Evolutionary conservation across 2,888 invertebrate species (phyloP).

Genomic region (Lasioglossum leucozonium): DNA sequence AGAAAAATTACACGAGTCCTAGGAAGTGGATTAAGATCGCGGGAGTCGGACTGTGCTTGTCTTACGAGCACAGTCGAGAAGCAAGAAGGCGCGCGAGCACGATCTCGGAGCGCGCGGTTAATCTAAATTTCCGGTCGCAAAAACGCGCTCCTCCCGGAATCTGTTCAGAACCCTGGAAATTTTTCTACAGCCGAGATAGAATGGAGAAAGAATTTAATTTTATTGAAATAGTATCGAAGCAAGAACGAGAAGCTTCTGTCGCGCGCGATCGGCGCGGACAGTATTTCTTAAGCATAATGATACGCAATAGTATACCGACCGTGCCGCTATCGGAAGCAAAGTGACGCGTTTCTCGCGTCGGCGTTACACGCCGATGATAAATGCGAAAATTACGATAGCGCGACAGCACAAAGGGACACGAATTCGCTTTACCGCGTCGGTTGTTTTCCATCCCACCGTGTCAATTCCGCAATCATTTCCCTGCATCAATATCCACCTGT

Average conservation of each 20-base stretch:
- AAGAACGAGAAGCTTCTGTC: too few relatives aligned
- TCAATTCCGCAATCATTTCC: conserved; percentile 24
- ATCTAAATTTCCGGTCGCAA: conserved; percentile 31
- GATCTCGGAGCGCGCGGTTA: conserved; percentile 41
- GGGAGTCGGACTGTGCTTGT: conserved; percentile 23
- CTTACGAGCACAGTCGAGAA: conserved; percentile 28
- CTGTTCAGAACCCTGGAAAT: background rate
- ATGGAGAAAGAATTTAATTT: too few relatives aligned
- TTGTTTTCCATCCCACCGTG: background rate
- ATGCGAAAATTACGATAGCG: background rate
- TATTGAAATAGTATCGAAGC: too few relatives aligned
- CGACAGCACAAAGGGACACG: conserved; percentile 9
- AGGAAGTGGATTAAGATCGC: conserved; percentile 38
- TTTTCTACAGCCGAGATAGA: background rate
- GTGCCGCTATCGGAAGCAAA: background rate
- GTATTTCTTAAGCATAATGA: too few relatives aligned
- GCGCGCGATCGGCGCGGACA: too few relatives aligned
- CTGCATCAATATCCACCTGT: conserved; percentile 13
- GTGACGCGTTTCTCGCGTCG: background rate
- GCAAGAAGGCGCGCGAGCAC: conserved; percentile 28
- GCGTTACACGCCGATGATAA: background rate
- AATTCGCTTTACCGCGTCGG: conserved; percentile 9
- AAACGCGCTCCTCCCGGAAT: background rate
- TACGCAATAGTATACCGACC: too few relatives aligned
- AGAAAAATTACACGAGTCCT: conserved; percentile 16